Percentiles rank a stretch among this genome's conserved stretches.
phyloP scores from a whole-genome alignment of 1,140 invertebrate genomes.

The Phocides pigmalion region DNA sequence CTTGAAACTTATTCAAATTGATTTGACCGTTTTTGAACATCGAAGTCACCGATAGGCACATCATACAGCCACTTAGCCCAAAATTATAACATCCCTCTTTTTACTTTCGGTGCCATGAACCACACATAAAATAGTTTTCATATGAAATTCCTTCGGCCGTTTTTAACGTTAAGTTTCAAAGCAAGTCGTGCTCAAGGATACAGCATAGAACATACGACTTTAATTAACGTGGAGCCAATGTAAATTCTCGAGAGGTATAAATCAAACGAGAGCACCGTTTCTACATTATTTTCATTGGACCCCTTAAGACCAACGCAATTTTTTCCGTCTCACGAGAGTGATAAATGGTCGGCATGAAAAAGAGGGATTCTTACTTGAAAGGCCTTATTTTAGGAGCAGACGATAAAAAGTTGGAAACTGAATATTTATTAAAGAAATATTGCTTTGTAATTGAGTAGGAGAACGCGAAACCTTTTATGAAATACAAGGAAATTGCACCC shows the following conservation, averaged over 20 bases:
- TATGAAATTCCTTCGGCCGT: constrained; percentile 24
- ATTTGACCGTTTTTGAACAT: too few species aligned
- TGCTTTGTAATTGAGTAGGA: constrained; percentile 16
- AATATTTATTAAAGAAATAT: constrained; percentile 28
- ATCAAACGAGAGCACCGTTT: constrained; percentile 47
- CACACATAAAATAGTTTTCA: background rate
- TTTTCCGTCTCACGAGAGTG: constrained; percentile 58
- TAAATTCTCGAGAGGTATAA: constrained; percentile 44
- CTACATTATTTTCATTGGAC: constrained; percentile 49
- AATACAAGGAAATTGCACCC: background rate
- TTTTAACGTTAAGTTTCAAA: constrained; percentile 11
- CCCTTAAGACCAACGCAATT: constrained; percentile 55
- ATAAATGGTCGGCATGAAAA: constrained; percentile 61
- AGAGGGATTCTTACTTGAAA: constrained; percentile 47
- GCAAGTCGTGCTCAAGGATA: constrained; percentile 8
- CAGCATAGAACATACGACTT: constrained; percentile 36
- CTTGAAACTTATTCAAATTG: too few species aligned
- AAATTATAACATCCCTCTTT: too few species aligned
- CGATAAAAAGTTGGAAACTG: constrained; percentile 24
- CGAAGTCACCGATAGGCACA: too few species aligned
- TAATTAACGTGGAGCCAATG: constrained; percentile 40
- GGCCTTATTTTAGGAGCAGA: constrained; percentile 14
- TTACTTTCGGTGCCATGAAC: too few species aligned
- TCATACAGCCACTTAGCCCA: too few species aligned
- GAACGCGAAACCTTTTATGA: constrained; percentile 1